phyloP scores from a whole-genome alignment of 2,113 vertebrate species.

The Hippolais icterina region DNA sequence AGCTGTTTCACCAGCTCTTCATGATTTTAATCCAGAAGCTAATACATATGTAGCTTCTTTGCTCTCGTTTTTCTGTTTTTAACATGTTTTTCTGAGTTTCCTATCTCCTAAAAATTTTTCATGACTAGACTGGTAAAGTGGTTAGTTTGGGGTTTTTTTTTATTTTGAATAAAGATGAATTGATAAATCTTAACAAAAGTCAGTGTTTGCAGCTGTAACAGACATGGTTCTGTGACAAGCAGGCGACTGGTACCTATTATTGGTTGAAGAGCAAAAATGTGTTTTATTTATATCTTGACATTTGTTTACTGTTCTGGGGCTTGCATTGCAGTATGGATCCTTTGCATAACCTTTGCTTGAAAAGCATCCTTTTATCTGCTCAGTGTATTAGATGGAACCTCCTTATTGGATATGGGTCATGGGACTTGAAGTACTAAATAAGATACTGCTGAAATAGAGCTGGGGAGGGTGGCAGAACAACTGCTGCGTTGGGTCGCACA shows the following conservation, averaged over 20 bases:
- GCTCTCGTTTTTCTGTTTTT: neutral
- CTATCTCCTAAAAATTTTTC: neutral
- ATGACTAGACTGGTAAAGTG: neutral
- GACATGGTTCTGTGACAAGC: neutral
- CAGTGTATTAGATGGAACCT: slow-evolving; percentile 33
- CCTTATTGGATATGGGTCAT: slow-evolving; percentile 42
- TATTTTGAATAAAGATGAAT: neutral
- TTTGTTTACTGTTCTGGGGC: neutral
- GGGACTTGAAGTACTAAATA: slow-evolving; percentile 27
- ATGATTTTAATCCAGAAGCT: neutral
- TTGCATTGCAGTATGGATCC: neutral
- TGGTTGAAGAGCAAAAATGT: neutral
- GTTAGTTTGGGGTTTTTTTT: neutral
- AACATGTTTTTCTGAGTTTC: neutral
- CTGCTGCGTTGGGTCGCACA: rapidly evolving
- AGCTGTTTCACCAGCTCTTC: neutral
- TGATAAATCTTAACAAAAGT: neutral
- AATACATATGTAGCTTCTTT: neutral
- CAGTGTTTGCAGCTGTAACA: neutral
- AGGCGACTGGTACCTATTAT: rapidly evolving
- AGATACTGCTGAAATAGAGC: slow-evolving; percentile 9
- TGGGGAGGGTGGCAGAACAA: neutral
- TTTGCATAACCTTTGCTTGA: slow-evolving; percentile 35
- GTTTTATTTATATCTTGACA: neutral
- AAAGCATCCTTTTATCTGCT: slow-evolving; percentile 50